Evolutionary conservation across 2,797 vertebrate species (phyloP), one percentile per base, ranked within the genome.

Genomic region (Serranus cabrilla): DNA sequence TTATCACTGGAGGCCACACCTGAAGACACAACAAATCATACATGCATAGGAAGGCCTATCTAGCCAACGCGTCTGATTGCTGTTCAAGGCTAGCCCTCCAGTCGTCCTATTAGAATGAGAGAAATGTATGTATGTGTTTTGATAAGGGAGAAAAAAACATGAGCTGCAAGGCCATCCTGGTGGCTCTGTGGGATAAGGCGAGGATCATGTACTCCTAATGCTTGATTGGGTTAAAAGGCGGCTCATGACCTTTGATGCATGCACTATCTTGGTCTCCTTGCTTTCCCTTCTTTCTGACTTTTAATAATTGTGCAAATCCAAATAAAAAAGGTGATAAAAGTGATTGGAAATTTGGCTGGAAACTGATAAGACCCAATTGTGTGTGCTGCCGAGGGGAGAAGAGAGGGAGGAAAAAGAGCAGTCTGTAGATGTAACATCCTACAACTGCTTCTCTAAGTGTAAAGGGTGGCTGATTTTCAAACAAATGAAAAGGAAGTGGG

Each of bases 1-100:
- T 92, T 90, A 90, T 82, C 75, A 89, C 91, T 88, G 66, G 58
- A 78, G 91, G 92, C 90, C 85, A 81, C 71, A 91, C 89, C 92
- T 75, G 79, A 88, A 92, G 91, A 89, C 87, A 85, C 83, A 86
- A 86, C 89, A 89, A 87, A 90, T 87, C 89, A 89, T 51, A 85
- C 76, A 87, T 85, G 83, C 87, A 90, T 76, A 81, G 70, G 49
- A 70, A 78, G 82, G 72, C 71, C 81, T 87, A 86, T 89, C 87
- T 81, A 18, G 73, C 18, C 1, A 77, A 81, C 39, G 21, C 0
- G 73, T 68, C 63, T 81, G 85, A 91, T 89, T 90, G 80, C 65
- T 60, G 87, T 92, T 92, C 82, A 88, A 90, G 89, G 89, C 84
- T 27, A 88, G 80, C 82, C 91, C 87, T 84, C 74, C 43, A 80